Evolutionary conservation across 2,888 invertebrate genomes (phyloP), one percentile per base, ranked within the genome.

Genomic region (Drosophila glabriapex): DNA sequence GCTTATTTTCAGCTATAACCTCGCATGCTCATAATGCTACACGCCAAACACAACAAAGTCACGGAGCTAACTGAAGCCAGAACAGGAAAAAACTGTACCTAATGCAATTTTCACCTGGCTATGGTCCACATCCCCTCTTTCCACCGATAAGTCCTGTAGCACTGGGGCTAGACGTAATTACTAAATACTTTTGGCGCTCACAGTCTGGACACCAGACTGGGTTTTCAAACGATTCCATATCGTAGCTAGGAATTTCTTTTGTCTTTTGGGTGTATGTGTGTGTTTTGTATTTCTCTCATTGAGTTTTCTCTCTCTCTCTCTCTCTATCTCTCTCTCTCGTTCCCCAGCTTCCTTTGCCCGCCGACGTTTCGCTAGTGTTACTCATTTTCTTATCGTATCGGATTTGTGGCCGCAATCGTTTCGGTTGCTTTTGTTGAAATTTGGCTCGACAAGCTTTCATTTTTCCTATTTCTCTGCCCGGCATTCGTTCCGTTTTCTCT

Each of bases 331-430:
- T 29, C 29, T 39, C 2, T 39, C 37, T 50, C 35, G 55, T 39
- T 16, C 14, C 39, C 53, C 35, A 54, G 53, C 28, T 43, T 41
- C 25, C 25, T 22, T n/a, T 28, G 12, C 12, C 41, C 10, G 33
- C 16, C 29, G 12, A 25, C 52, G 58, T 52, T 58, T 54, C 61
- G 56, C 64, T 68, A 55, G 68, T 81, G 68, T 86, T 85, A 73
- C 85, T 88, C 90, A 90, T 88, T 90, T 88, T 82, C 83, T 90
- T 90, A 88, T 90, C 85, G 90, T 74, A 76, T 88, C 78, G 90
- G 90, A 90, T 90, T 86, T 86, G 85, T 82, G 86, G 89, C 85
- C 89, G 77, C 86, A 88, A 88, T 87, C 72, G 80, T 76, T 78
- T 89, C 89, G 83, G 81, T 83, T 61, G 85, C 78, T 78, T 88